Evolutionary conservation across 2,113 vertebrate species (phyloP).

Genomic region (Sialia sialis): DNA sequence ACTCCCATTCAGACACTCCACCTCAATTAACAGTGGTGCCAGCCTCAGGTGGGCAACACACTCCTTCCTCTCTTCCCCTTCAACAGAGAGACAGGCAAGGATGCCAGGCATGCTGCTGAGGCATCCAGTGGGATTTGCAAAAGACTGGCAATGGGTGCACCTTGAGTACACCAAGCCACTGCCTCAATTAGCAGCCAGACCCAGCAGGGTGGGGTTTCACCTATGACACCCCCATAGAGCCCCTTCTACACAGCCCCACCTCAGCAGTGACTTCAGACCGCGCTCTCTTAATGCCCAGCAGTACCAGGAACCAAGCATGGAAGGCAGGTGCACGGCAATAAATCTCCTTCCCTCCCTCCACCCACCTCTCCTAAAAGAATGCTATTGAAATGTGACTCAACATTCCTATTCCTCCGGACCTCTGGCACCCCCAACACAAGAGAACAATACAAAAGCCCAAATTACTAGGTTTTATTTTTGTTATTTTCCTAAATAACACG

Average conservation of each 20-base stretch:
- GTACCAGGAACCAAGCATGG: background rate
- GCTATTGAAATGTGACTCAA: background rate
- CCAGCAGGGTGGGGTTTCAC: background rate
- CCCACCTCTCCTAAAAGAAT: background rate
- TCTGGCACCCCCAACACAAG: background rate
- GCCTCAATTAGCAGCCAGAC: fast-evolving
- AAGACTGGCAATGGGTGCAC: background rate
- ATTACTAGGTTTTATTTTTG: background rate
- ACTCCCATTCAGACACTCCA: background rate
- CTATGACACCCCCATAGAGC: fast-evolving
- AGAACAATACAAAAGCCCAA: background rate
- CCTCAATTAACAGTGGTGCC: background rate
- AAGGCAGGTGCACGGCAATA: background rate
- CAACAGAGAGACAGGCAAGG: background rate
- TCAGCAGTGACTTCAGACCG: fast-evolving
- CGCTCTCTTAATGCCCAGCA: background rate
- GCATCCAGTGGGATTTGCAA: background rate
- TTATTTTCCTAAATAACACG: background rate
- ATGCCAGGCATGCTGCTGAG: background rate
- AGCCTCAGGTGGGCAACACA: background rate
- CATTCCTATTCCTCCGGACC: background rate
- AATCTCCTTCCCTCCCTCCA: background rate
- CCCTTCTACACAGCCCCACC: fast-evolving
- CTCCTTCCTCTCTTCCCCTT: background rate
- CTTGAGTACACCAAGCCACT: background rate